phyloP scores from a whole-genome alignment of 2,888 invertebrate species.

The Hirtodrosophila alboralis region DNA sequence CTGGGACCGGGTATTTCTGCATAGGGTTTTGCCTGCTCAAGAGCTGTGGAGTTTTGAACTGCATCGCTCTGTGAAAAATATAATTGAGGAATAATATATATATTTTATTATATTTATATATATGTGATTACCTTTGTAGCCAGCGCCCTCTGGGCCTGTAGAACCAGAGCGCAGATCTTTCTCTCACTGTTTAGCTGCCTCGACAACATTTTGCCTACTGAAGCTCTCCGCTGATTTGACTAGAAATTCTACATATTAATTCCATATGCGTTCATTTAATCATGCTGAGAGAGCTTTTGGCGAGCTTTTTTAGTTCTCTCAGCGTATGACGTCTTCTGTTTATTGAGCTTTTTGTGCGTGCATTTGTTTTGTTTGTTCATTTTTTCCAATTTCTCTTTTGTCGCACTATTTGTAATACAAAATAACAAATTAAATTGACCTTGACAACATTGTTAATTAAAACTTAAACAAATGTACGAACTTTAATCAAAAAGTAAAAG shows the following conservation, averaged over 20 bases:
- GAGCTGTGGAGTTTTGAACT: background rate
- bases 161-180: slow-evolving; percentile 25
- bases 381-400: slow-evolving; percentile 15
- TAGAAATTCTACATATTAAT: slow-evolving; percentile 19
- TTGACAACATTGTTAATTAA: background rate
- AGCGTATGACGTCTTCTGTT: slow-evolving; percentile 21
- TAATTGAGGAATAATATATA: background rate
- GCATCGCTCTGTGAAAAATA: slow-evolving; percentile 18
- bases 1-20: slow-evolving; percentile 75
- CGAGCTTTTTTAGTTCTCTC: slow-evolving; percentile 46
- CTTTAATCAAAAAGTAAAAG: too few relatives aligned
- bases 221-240: slow-evolving; percentile 18
- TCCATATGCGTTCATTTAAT: slow-evolving; percentile 6
- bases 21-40: slow-evolving; percentile 71
- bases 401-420: slow-evolving; percentile 16
- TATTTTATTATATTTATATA: background rate
- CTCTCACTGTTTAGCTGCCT: slow-evolving; percentile 23
- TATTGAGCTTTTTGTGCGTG: slow-evolving; percentile 24
- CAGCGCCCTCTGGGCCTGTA: slow-evolving; percentile 18
- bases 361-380: slow-evolving; percentile 8
- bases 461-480: background rate
- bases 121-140: slow-evolving; percentile 22
- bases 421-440: background rate
- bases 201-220: slow-evolving; percentile 67
- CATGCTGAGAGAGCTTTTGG: slow-evolving; percentile 54